These are phyloP conservation scores for Merops nubicus DNA, from an alignment of 2,113 vertebrate species.

Conservation along the genomic window DNA sequence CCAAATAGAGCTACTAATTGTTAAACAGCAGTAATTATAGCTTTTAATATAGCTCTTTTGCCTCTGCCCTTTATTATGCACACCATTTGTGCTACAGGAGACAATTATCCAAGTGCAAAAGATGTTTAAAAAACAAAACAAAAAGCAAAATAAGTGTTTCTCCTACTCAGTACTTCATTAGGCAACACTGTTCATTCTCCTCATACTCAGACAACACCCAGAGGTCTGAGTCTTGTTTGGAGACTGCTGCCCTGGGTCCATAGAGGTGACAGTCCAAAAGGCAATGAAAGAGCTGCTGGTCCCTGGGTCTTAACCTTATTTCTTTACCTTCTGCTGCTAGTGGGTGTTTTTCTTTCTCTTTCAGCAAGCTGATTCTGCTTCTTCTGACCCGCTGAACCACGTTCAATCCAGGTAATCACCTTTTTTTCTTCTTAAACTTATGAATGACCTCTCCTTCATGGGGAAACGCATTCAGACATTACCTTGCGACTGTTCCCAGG, in stretches of 20 bases:
- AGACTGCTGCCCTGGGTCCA: neutral
- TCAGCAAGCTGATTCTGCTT: neutral
- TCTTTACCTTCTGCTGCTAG: neutral
- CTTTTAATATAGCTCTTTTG: conserved; percentile 17
- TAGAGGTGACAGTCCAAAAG: neutral
- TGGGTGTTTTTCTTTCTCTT: neutral
- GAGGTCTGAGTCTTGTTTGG: neutral
- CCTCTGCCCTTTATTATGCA: neutral
- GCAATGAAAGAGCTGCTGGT: neutral
- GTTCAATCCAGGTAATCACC: neutral
- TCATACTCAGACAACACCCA: neutral
- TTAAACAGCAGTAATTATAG: conserved; percentile 42
- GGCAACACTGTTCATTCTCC: neutral
- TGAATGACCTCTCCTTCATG: neutral
- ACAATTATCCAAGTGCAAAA: neutral
- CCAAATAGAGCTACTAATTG: conserved; percentile 34
- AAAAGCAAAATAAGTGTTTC: neutral
- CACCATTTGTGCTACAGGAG: neutral
- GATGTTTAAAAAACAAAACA: neutral
- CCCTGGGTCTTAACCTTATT: neutral
- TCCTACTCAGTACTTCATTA: neutral
- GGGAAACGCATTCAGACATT: neutral
- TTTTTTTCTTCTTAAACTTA: neutral
- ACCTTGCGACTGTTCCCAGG: neutral
- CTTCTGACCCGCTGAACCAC: neutral